Conservation (phyloP, 2,888 invertebrate genomes). For the Malthinus flaveolus region DNA sequence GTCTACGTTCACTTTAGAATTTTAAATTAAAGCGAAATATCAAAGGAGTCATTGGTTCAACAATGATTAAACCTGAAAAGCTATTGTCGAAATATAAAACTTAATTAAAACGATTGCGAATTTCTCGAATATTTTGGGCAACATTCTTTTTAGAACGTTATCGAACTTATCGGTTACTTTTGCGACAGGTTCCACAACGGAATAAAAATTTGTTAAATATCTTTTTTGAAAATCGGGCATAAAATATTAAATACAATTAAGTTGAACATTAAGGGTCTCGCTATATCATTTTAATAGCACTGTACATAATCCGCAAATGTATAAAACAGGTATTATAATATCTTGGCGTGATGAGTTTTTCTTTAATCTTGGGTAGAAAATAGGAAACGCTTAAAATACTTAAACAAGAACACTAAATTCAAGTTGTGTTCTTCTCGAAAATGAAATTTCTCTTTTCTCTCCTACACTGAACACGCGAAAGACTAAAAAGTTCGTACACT, state of each 20-base stretch:
- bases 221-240: conserved; percentile 10
- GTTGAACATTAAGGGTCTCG: conserved; percentile 42
- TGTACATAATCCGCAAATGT: conserved; percentile 50
- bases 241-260: conserved; percentile 42
- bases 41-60: background rate
- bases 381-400: conserved; percentile 32
- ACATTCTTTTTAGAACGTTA: background rate
- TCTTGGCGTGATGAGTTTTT: conserved; percentile 53
- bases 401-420: conserved; percentile 50
- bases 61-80: background rate
- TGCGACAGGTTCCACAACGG: too few species aligned
- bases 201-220: too few species aligned
- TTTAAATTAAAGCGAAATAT: too few species aligned
- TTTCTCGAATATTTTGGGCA: background rate
- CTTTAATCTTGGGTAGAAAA: conserved; percentile 49
- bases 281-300: conserved; percentile 47
- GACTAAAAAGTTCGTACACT: too few species aligned
- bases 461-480: conserved; percentile 30
- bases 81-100: too few species aligned
- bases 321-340: conserved; percentile 54
- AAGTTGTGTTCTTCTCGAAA: conserved; percentile 50
- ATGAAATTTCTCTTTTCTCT: conserved; percentile 45
- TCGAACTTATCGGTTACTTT: too few species aligned
- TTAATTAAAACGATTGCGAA: too few species aligned
- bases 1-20: background rate